Percentiles rank a stretch among this genome's conserved stretches.
phyloP scores from a whole-genome alignment of 2,797 vertebrate species.

The Sebastes oblongus region DNA sequence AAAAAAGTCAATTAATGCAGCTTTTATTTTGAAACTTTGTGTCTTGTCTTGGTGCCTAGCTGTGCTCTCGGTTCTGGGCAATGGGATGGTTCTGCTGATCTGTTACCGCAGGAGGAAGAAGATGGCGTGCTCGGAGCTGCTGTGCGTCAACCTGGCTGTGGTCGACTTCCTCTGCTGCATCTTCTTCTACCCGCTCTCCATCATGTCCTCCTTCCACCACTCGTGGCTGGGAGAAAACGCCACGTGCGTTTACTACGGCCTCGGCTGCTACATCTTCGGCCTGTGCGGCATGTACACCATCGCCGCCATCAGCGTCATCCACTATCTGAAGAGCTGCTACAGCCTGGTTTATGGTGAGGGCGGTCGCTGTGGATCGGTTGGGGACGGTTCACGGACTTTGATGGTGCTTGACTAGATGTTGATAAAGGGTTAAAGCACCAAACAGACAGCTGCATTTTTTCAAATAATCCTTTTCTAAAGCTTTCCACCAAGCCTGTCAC shows the following conservation, averaged over 20 bases:
- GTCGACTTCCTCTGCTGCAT: slow-evolving; percentile 78
- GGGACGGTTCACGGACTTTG: background rate
- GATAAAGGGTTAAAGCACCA: background rate
- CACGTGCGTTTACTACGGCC: slow-evolving; percentile 77
- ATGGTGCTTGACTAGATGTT: background rate
- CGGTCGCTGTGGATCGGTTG: background rate
- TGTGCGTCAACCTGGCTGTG: slow-evolving; percentile 78
- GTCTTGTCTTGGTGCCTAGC: slow-evolving; percentile 38
- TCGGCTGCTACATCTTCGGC: slow-evolving; percentile 77
- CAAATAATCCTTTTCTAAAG: background rate
- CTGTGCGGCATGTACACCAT: slow-evolving; percentile 80
- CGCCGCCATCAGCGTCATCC: slow-evolving; percentile 72
- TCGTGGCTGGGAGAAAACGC: slow-evolving; percentile 64
- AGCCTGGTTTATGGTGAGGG: slow-evolving; percentile 60
- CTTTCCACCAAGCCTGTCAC: background rate
- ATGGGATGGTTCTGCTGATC: slow-evolving; percentile 75
- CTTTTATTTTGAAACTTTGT: background rate
- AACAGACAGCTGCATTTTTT: background rate
- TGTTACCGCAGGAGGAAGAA: slow-evolving; percentile 72
- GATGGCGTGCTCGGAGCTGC: slow-evolving; percentile 72
- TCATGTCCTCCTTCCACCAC: slow-evolving; percentile 75
- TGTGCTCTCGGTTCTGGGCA: slow-evolving; percentile 74
- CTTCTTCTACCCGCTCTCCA: slow-evolving; percentile 79
- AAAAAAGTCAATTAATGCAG: background rate
- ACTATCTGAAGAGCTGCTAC: slow-evolving; percentile 77